Evolutionary conservation across 2,888 invertebrate genomes (phyloP), one percentile per base, ranked within the genome.

Genomic region (Harpagoxenus sublaevis): DNA sequence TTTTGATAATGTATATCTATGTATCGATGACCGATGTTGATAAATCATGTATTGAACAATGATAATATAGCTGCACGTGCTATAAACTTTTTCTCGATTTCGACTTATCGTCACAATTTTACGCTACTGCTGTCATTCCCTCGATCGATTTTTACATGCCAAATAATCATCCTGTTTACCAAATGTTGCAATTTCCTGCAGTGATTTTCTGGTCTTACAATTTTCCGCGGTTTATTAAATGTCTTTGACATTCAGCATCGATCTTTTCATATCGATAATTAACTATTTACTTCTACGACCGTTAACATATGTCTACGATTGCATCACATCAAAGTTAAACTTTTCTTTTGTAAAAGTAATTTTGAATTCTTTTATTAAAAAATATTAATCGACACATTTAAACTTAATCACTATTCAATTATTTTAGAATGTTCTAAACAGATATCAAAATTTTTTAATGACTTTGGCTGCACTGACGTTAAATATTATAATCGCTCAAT

Each of bases 71-170:
- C 9, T 62, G 8, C 48, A 60, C 31, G 15, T 77, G 18, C 18
- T 28, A 18, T 18, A 53, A 68, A 45, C 12, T 79, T 81, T 68
- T 51, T 79, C 12, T 60, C 3, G 4, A 48, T 79, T 48, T 39
- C 6, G 42, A 53, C 3, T 53, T 60, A n/a, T 71, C 57, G 70
- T 79, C 48, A 35, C 39, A 81, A 81, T 62, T 73, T 81, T 73
- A 28, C 2, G 4, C 10, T 60, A 68, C 10, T 31, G 10, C 39
- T 23, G n/a, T 12, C n/a, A 42, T 45, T 42, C 35, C 45, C 39
- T 1, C 2, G 12, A 51, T 62, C 12, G 48, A 62, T 60, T 73
- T 79, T 60, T 48, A 55, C 1, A 28, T 2, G 15, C 6, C 12
- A 9, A 77, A 51, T 57, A 79, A 78, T 77, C 42, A 70, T 31